Evolutionary conservation across 2,113 vertebrate genomes (phyloP).

Genomic region (Vanacampus margaritifer): DNA sequence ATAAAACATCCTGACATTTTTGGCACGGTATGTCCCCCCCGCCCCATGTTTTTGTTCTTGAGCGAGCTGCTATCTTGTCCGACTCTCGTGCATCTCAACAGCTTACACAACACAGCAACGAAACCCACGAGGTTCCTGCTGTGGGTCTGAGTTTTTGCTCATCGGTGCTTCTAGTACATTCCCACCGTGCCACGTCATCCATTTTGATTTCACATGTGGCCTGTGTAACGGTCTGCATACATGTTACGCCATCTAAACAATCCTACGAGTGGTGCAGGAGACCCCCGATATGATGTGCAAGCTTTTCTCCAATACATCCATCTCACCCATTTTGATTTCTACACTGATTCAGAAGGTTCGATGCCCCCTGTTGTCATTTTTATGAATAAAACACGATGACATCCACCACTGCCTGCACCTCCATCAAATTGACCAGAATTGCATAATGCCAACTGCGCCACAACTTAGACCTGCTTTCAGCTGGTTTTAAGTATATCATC

Average conservation of each 20-base stretch:
- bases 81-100: constrained; percentile 43
- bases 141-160: constrained; percentile 52
- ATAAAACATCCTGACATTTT: constrained; percentile 41
- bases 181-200: constrained; percentile 42
- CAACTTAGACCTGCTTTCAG: too few species aligned
- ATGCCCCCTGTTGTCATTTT: too few species aligned
- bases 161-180: constrained; percentile 52
- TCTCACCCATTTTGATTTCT: constrained; percentile 20
- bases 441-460: too few species aligned
- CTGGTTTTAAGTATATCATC: too few species aligned
- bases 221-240: constrained; percentile 38
- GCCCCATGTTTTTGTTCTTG: constrained; percentile 46
- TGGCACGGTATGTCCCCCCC: constrained; percentile 23
- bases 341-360: too few species aligned
- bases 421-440: too few species aligned
- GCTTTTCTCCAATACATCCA: constrained; percentile 45
- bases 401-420: too few species aligned
- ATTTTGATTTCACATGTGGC: constrained; percentile 42
- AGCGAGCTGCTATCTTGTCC: constrained; percentile 50
- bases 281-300: constrained; percentile 55
- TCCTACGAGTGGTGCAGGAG: constrained; percentile 28
- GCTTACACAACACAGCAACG: constrained; percentile 52
- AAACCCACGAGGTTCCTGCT: constrained; percentile 50
- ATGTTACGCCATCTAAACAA: constrained; percentile 39
- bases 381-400: too few species aligned